Evolutionary conservation across 1,140 invertebrate genomes (phyloP).

Genomic region (Spodoptera litura): DNA sequence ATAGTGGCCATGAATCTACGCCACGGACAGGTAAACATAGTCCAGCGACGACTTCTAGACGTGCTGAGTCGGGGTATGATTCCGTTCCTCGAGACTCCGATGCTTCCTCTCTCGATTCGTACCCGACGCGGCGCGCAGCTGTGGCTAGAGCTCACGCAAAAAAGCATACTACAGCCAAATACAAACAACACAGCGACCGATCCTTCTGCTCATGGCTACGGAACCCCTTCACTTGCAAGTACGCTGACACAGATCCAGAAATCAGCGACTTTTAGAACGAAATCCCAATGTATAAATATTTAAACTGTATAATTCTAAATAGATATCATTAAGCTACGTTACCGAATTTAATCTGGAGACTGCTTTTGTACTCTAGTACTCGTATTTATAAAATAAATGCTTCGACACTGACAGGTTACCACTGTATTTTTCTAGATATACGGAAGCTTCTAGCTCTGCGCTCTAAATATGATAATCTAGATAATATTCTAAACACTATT

Average conservation of each 20-base stretch:
- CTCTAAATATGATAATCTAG: constrained; percentile 60
- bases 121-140: constrained; percentile 89
- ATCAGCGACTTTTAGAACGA: constrained; percentile 87
- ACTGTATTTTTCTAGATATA: constrained; percentile 83
- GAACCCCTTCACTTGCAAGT: constrained; percentile 90
- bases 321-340: constrained; percentile 83
- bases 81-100: constrained; percentile 95
- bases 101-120: constrained; percentile 93
- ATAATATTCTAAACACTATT: constrained; percentile 54
- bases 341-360: constrained; percentile 86
- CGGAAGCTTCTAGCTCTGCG: constrained; percentile 70
- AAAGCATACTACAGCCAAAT: constrained; percentile 84
- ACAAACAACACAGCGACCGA: constrained; percentile 87
- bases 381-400: constrained; percentile 80
- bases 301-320: constrained; percentile 72
- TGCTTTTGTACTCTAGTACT: constrained; percentile 85
- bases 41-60: constrained; percentile 89
- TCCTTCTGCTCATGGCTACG: constrained; percentile 88
- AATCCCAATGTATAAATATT: constrained; percentile 48
- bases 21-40: constrained; percentile 92
- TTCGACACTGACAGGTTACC: constrained; percentile 82
- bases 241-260: constrained; percentile 89
- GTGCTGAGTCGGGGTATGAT: constrained; percentile 95
- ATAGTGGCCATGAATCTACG: constrained; percentile 93
- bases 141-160: constrained; percentile 87